Evolutionary conservation across 2,113 vertebrate genomes (phyloP).

Genomic region (Oophaga pumilio): DNA sequence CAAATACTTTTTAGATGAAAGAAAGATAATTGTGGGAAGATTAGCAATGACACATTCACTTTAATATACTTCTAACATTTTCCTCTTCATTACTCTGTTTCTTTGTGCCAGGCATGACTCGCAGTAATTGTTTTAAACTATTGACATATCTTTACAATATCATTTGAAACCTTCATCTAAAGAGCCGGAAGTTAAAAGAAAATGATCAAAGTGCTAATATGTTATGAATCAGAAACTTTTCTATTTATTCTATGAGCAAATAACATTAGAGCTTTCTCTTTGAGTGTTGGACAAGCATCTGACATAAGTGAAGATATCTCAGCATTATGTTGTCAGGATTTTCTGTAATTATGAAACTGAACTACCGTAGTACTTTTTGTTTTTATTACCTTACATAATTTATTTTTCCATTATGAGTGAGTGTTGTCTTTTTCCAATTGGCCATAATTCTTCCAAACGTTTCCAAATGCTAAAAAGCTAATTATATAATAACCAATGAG

Average conservation of each 20-base stretch:
- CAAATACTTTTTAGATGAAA: conserved; percentile 61
- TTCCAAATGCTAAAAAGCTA: background rate
- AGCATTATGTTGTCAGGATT: background rate
- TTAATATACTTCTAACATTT: conserved; percentile 43
- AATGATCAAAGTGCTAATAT: background rate
- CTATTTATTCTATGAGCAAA: background rate
- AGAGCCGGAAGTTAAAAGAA: conserved; percentile 1
- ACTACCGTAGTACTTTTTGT: background rate
- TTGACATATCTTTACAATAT: conserved; percentile 40
- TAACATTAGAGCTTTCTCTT: background rate
- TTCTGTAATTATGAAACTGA: background rate
- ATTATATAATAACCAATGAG: background rate
- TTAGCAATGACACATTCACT: conserved; percentile 19
- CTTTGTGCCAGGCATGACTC: conserved; percentile 34
- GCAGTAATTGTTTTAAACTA: conserved; percentile 47
- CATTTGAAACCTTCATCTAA: background rate
- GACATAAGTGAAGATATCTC: background rate
- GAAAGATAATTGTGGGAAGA: conserved; percentile 44
- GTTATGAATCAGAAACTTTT: conserved; percentile 2
- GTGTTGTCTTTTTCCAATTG: background rate
- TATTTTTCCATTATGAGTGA: background rate
- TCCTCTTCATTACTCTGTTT: conserved; percentile 27
- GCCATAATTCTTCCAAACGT: background rate
- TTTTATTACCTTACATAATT: background rate
- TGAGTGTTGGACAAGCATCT: background rate